A percentile compares a stretch with the other conserved stretches of the same genome.
phyloP scores from a whole-genome alignment of 1,140 invertebrate genomes.

The Calephelis nemesis region DNA sequence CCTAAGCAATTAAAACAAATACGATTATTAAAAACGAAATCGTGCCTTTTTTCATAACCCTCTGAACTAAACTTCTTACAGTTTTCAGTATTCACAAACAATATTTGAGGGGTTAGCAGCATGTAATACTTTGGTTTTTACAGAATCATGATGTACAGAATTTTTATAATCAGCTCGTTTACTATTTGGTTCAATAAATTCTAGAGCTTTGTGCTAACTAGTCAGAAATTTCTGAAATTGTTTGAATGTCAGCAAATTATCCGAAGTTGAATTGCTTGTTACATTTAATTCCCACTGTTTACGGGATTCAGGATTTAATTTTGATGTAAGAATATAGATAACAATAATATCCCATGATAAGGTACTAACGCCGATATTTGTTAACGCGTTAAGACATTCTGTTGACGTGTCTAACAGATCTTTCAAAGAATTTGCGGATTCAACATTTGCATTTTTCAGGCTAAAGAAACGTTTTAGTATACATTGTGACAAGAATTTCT shows the following conservation, averaged over 20 bases:
- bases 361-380: constrained; percentile 30
- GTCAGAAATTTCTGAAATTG: background rate
- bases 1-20: constrained; percentile 35
- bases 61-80: constrained; percentile 26
- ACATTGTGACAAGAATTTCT: constrained; percentile 28
- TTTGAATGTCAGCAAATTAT: background rate
- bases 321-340: constrained; percentile 28
- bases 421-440: constrained; percentile 30
- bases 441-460: constrained; percentile 27
- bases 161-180: background rate
- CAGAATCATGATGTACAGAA: background rate
- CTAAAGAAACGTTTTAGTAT: constrained; percentile 34
- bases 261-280: background rate
- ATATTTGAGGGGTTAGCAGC: background rate
- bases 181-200: constrained; percentile 1
- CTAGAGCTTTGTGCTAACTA: background rate
- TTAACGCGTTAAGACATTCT: constrained; percentile 29
- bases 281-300: constrained; percentile 24
- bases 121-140: constrained; percentile 1
- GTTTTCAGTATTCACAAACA: constrained; percentile 25
- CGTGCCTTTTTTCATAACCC: constrained; percentile 11
- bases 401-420: constrained; percentile 34
- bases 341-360: constrained; percentile 30
- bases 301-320: constrained; percentile 23
- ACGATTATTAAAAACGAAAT: constrained; percentile 27